Base-by-base conservation (phyloP, 2,113 vertebrate genomes). In the Erythrocercus mccallii region DNA sequence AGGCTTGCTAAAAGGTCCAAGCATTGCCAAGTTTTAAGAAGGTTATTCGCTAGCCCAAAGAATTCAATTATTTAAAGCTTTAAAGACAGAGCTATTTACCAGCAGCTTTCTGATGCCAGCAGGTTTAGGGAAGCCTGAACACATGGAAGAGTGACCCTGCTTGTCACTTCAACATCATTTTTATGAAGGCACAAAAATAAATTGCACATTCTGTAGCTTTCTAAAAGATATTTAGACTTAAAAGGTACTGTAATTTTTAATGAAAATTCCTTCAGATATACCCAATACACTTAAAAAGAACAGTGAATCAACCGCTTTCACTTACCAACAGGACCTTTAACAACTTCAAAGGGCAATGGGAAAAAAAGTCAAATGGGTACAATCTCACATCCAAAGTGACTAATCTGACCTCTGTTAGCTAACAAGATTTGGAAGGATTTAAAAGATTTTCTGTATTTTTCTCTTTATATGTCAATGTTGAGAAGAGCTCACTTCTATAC, bases 61-160 rank as follows among this genome's bases (percentile, higher is more conserved):
- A 82, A 91, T 11, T 91, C 9, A 92, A 95, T 92, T 91, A 79
- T 85, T 91, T 92, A 94, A 81, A 82, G 25, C 84, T 91, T 87
- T 80, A 42, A 87, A 90, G 85, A 87, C 37, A 81, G 65, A 91
- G n/a, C 70, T 82, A 27, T 93, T 88, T 85, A 47, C 19, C 57
- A 81, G 81, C 73, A 79, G 42, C 42, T 42, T 56, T 38, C 53
- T 91, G 81, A 82, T 1, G 5, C 64, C 93, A 77, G 33, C 5
- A 79, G 56, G 35, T 64, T 81, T 38, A 54, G 64, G 73, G 48
- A 66, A 89, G 16, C 16, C 57, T 40, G 30, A 11, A 57, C 38
- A 66, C 25, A 40, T 27, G 81, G 56, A 84, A 62, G 33, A 42
- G 12, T 33, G 31, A 69, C 73, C n/a, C 61, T 84, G 57, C n/a